phyloP scores from a whole-genome alignment of 2,113 vertebrate genomes.

The Chionis minor region DNA sequence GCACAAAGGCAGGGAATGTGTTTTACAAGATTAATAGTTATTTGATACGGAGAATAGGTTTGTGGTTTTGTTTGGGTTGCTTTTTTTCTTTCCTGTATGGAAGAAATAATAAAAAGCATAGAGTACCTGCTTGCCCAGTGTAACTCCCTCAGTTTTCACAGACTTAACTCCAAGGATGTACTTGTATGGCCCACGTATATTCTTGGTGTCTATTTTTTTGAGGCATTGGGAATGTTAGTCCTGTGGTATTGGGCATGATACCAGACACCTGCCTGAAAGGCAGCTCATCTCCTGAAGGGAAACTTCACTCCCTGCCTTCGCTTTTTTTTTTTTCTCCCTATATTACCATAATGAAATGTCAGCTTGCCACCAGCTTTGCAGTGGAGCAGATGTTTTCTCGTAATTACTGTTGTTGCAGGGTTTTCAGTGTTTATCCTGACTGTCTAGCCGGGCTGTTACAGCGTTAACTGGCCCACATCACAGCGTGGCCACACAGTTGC shows the following conservation, averaged over 20 bases:
- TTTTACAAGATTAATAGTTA: neutral
- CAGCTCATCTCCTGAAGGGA: neutral
- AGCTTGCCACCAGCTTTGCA: slow-evolving; percentile 20
- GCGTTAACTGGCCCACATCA: neutral
- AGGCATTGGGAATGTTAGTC: neutral
- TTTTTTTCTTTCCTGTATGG: neutral
- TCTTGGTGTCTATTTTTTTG: neutral
- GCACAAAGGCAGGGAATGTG: neutral
- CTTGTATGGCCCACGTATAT: rapidly evolving
- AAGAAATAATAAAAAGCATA: neutral
- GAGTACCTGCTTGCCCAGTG: neutral
- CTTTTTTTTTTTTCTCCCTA: neutral
- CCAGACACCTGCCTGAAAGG: neutral
- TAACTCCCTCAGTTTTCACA: neutral
- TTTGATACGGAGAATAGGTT: neutral
- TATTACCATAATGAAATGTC: slow-evolving; percentile 43
- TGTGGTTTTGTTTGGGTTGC: neutral
- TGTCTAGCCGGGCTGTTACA: neutral
- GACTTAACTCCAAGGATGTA: neutral
- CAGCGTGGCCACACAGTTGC: neutral
- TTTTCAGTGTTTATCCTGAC: slow-evolving; percentile 18
- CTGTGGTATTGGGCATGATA: neutral
- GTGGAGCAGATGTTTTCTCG: neutral
- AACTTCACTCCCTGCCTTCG: neutral
- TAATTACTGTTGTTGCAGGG: slow-evolving; percentile 17